Evolutionary conservation across 2,113 vertebrate species (phyloP).

Genomic region (Azemiops feae): DNA sequence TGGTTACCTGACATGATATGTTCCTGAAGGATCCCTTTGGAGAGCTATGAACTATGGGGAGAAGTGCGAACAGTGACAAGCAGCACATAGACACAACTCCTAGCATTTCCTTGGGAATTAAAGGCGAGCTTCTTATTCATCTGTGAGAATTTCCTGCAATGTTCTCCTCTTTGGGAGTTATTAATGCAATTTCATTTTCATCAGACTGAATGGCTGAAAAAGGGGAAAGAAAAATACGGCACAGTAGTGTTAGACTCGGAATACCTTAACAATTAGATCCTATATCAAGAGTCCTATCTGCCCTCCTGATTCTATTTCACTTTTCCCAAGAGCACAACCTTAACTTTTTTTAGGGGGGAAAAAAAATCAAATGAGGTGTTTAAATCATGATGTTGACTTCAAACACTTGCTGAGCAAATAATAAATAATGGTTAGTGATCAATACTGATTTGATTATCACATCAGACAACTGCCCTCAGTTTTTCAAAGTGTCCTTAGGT

Average conservation of each 20-base stretch:
- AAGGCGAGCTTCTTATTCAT: neutral
- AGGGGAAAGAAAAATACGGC: neutral
- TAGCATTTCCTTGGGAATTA: neutral
- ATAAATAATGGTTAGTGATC: conserved; percentile 60
- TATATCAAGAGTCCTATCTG: neutral
- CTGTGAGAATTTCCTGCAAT: neutral
- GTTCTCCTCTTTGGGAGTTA: neutral
- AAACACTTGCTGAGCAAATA: conserved; percentile 61
- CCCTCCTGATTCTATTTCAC: conserved; percentile 31
- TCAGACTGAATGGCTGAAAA: neutral
- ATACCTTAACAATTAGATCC: neutral
- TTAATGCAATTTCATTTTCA: neutral
- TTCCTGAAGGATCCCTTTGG: neutral
- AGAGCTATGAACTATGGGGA: neutral
- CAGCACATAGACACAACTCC: neutral
- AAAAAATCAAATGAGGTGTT: conserved; percentile 48
- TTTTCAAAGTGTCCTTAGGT: neutral
- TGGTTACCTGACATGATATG: neutral
- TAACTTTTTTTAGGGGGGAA: conserved; percentile 16
- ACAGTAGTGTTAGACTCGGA: neutral
- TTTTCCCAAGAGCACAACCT: conserved; percentile 57
- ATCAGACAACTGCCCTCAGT: conserved; percentile 44
- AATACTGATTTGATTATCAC: conserved; percentile 57
- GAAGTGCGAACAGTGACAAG: neutral
- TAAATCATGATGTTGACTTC: conserved; percentile 63